A percentile compares a stretch with the other conserved stretches of the same genome.
phyloP scores from a whole-genome alignment of 2,797 vertebrate genomes.

The Meriones psammophilus region DNA sequence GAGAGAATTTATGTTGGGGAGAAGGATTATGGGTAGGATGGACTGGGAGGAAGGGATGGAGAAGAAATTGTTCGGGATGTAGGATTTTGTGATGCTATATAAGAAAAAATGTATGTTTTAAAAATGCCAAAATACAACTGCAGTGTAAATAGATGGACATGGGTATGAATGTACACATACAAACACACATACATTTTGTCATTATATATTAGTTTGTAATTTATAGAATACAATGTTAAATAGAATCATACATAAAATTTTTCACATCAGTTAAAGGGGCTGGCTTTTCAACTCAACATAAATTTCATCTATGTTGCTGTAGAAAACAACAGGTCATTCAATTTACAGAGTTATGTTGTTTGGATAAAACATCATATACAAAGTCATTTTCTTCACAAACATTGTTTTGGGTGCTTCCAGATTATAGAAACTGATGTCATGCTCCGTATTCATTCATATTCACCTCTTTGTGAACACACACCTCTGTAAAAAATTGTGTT shows the following conservation, averaged over 20 bases:
- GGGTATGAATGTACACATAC: neutral
- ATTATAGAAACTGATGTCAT: conserved; percentile 31
- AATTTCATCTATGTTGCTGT: neutral
- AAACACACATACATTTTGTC: neutral
- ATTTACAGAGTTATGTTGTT: neutral
- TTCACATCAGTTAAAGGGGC: neutral
- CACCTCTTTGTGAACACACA: neutral
- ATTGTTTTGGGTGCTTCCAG: neutral
- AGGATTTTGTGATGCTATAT: neutral
- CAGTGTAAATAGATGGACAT: neutral
- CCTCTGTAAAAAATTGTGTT: too few relatives aligned
- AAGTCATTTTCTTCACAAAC: conserved; percentile 39
- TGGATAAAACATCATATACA: neutral
- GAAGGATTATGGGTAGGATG: too few relatives aligned
- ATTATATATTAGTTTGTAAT: neutral
- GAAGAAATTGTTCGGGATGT: neutral
- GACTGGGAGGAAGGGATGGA: neutral
- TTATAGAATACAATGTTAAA: conserved; percentile 19
- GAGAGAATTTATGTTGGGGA: too few relatives aligned
- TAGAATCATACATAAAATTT: neutral
- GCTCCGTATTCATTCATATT: neutral
- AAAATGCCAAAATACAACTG: neutral
- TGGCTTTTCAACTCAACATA: neutral
- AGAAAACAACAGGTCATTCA: neutral
- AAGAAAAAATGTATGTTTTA: neutral